These are phyloP conservation scores for Drosophila borealis DNA, from an alignment of 2,888 invertebrate species.

Conservation along the genomic window DNA sequence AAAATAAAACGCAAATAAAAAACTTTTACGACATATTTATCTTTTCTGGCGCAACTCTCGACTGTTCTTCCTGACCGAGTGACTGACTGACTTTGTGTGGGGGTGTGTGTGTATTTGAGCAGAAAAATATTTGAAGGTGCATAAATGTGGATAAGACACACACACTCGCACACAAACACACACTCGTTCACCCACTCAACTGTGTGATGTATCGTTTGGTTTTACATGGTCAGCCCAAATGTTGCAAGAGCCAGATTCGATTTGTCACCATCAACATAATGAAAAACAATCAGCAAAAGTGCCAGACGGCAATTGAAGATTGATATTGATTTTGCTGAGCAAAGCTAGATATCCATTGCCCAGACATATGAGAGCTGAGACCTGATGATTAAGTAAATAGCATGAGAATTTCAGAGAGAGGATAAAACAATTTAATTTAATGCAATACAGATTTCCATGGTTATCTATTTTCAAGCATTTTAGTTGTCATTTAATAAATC, in stretches of 20 bases:
- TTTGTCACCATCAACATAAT: constrained; percentile 78
- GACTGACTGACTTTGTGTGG: constrained; percentile 28
- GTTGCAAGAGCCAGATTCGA: constrained; percentile 61
- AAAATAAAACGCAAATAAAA: constrained; percentile 81
- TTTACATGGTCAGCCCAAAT: constrained; percentile 69
- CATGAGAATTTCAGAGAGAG: constrained; percentile 13
- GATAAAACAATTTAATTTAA: constrained; percentile 1
- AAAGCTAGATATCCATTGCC: constrained; percentile 23
- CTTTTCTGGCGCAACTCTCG: constrained; percentile 67
- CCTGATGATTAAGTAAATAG: constrained; percentile 53
- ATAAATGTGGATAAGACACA: constrained; percentile 63
- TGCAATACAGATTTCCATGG: no score
- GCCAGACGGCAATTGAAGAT: constrained; percentile 57
- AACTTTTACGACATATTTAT: constrained; percentile 81
- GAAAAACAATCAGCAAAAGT: constrained; percentile 75
- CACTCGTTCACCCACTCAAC: constrained; percentile 28
- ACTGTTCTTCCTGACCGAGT: constrained; percentile 29
- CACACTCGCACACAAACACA: constrained; percentile 12
- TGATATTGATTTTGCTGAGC: constrained; percentile 62
- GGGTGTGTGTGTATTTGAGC: constrained; percentile 20
- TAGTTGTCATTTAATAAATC: not conserved
- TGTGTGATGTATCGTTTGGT: constrained; percentile 77
- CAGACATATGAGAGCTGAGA: constrained; percentile 21
- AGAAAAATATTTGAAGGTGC: constrained; percentile 58
- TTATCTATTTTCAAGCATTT: not conserved